phyloP scores from a whole-genome alignment of 2,888 invertebrate species.

The Orthosia incerta region DNA sequence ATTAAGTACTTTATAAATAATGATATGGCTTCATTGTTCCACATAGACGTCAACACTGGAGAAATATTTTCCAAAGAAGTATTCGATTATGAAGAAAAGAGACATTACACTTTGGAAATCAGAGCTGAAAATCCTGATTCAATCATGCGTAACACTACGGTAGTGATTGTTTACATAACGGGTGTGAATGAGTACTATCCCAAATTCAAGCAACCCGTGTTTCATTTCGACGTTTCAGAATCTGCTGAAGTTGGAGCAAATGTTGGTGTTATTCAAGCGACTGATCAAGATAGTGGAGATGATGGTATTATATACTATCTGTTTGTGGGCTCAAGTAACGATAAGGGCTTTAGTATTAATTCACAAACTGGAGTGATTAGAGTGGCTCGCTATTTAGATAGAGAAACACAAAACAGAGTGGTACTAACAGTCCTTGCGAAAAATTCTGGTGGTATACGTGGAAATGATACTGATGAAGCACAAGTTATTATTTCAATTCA shows the following conservation, averaged over 20 bases:
- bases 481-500: slow-evolving; percentile 98
- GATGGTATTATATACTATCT: slow-evolving; percentile 97
- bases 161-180: slow-evolving; percentile 94
- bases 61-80: slow-evolving; percentile 93
- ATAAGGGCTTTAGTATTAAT: slow-evolving; percentile 96
- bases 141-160: slow-evolving; percentile 94
- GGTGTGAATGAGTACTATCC: slow-evolving; percentile 97
- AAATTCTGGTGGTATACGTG: slow-evolving; percentile 97
- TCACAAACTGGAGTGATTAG: slow-evolving; percentile 95
- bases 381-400: slow-evolving; percentile 95
- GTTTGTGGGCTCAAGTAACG: slow-evolving; percentile 98
- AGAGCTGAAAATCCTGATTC: slow-evolving; percentile 97
- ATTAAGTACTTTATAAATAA: slow-evolving; percentile 96
- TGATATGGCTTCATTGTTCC: slow-evolving; percentile 94
- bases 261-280: slow-evolving; percentile 96
- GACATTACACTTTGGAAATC: slow-evolving; percentile 94
- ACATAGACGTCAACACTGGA: slow-evolving; percentile 95
- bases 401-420: slow-evolving; percentile 97
- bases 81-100: slow-evolving; percentile 97
- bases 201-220: slow-evolving; percentile 96
- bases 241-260: slow-evolving; percentile 96
- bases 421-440: slow-evolving; percentile 98
- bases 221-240: slow-evolving; percentile 98
- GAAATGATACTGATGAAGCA: slow-evolving; percentile 98
- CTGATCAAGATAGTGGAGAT: slow-evolving; percentile 96